Conservation (phyloP, 2,888 invertebrate genomes). For the Mesorhabditis spiculigera region DNA sequence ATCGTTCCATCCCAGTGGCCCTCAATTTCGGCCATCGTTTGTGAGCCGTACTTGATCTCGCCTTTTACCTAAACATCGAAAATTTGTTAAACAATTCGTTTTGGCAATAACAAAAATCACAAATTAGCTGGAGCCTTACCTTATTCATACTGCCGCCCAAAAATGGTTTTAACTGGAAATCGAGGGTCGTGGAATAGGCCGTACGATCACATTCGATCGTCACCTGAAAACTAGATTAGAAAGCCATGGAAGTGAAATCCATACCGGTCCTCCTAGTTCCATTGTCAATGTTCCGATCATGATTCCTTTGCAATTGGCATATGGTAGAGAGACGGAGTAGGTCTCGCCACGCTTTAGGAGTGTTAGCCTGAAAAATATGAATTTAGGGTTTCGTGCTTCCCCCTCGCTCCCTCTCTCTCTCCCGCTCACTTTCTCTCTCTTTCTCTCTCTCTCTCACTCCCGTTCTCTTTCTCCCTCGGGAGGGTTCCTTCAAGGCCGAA, state of each 20-base stretch:
- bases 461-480: conserved; percentile 59
- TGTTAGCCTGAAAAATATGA: conserved; percentile 65
- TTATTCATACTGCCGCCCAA: conserved; percentile 70
- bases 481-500: too few relatives aligned
- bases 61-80: conserved; percentile 63
- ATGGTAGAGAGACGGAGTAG: conserved; percentile 84
- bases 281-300: conserved; percentile 87
- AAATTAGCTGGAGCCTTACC: conserved; percentile 4
- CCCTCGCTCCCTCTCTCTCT: too few relatives aligned
- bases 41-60: conserved; percentile 80
- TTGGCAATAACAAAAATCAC: background rate
- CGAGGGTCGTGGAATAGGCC: conserved; percentile 83
- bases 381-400: conserved; percentile 68
- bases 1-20: conserved; percentile 91
- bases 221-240: too few relatives aligned
- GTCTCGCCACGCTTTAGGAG: conserved; percentile 82
- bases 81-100: conserved; percentile 58
- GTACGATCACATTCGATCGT: conserved; percentile 66
- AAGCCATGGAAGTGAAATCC: background rate
- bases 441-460: too few relatives aligned
- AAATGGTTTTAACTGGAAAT: conserved; percentile 74
- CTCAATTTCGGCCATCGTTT: conserved; percentile 78
- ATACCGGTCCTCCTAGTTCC: conserved; percentile 88
- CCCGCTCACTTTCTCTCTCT: conserved; percentile 72
- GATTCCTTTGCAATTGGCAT: conserved; percentile 92